Evolutionary conservation across 2,888 invertebrate genomes (phyloP).

Genomic region (Caenorhabditis sinica): DNA sequence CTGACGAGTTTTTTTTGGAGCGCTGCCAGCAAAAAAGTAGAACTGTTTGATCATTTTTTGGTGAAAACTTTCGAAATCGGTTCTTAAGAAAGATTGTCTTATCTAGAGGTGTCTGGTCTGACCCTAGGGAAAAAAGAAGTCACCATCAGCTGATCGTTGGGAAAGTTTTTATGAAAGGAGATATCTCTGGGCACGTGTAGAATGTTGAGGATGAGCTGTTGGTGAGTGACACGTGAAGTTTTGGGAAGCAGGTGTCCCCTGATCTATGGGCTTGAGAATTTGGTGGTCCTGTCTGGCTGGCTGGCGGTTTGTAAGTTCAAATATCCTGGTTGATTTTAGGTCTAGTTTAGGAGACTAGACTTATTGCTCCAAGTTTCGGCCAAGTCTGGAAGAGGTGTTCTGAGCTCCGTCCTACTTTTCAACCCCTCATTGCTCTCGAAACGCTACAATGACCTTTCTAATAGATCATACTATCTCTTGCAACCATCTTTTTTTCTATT

Average conservation of each 20-base stretch:
- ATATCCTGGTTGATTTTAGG: too few species aligned
- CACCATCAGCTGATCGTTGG: not conserved
- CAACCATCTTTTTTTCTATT: not conserved
- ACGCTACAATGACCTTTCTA: too few species aligned
- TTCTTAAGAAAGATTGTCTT: too few species aligned
- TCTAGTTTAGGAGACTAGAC: not conserved
- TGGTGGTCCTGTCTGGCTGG: not conserved
- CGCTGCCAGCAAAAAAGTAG: constrained; percentile 14
- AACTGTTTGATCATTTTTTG: constrained; percentile 5
- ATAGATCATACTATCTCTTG: not conserved
- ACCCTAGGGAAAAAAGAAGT: too few species aligned
- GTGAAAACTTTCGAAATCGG: constrained; percentile 1
- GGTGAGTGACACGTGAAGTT: not conserved
- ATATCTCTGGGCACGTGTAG: not conserved
- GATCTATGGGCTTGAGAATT: not conserved
- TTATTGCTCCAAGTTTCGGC: too few species aligned
- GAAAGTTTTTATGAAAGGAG: constrained; percentile 5
- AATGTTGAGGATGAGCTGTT: not conserved
- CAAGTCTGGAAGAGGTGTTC: too few species aligned
- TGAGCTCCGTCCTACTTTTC: not conserved
- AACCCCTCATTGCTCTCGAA: not conserved
- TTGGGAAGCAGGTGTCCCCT: not conserved
- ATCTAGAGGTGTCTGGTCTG: not conserved
- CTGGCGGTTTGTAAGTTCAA: too few species aligned
- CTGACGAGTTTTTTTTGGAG: not conserved